These are phyloP conservation scores for Lytechinus variegatus DNA, from an alignment of 35 echinoderm and acorn worm genomes.

Conservation along the genomic window DNA sequence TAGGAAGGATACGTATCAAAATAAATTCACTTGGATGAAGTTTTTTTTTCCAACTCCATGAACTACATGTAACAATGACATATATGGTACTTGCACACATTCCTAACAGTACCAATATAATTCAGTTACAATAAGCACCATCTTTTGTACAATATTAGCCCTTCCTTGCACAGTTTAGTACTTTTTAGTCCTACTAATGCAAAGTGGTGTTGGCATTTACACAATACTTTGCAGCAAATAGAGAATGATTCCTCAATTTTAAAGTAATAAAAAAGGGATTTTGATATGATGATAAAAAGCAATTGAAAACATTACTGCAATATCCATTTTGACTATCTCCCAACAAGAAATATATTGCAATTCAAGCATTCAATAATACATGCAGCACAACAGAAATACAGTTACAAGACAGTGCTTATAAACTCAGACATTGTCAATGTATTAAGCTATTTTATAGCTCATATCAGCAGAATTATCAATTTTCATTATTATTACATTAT, in stretches of 20 bases:
- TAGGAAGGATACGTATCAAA: neutral
- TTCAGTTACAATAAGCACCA: constrained; percentile 50
- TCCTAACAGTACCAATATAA: constrained; percentile 19
- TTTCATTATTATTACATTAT: too few relatives aligned
- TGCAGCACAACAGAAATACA: too few relatives aligned
- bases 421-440: too few relatives aligned
- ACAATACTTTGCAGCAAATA: constrained; percentile 7
- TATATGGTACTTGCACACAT: constrained; percentile 25
- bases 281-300: neutral
- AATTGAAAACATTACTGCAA: neutral
- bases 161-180: neutral
- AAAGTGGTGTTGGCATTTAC: constrained; percentile 10
- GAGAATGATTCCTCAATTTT: neutral
- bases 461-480: too few relatives aligned
- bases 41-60: neutral
- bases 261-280: neutral
- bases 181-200: neutral
- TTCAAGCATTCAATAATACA: too few relatives aligned
- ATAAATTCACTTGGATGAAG: neutral
- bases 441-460: too few relatives aligned
- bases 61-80: constrained; percentile 50
- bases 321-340: too few relatives aligned
- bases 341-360: too few relatives aligned
- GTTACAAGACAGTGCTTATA: too few relatives aligned
- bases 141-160: neutral